A percentile compares a stretch with the other conserved stretches of the same genome.
These are phyloP conservation scores for Drosophila quadrilineata DNA, from an alignment of 1,140 invertebrate genomes.

Conservation along the genomic window DNA sequence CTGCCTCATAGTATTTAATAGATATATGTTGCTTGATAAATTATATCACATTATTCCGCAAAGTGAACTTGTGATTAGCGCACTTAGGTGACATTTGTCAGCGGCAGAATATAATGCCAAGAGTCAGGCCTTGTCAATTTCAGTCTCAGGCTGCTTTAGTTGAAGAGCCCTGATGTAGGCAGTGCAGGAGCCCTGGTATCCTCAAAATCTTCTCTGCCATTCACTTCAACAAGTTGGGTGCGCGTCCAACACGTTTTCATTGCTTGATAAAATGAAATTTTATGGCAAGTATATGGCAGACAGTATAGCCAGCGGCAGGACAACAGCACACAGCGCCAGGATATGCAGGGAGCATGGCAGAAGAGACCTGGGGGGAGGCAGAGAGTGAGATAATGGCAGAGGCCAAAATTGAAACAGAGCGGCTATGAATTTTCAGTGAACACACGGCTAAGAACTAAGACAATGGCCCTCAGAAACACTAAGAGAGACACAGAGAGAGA, in stretches of 20 bases:
- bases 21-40: too few relatives aligned
- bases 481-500: not conserved
- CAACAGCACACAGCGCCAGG: too few relatives aligned
- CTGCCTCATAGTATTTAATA: too few relatives aligned
- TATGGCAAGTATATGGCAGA: conserved; percentile 47
- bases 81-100: too few relatives aligned
- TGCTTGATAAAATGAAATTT: conserved; percentile 78
- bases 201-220: not conserved
- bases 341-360: not conserved
- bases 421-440: conserved; percentile 71
- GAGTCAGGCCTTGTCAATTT: too few relatives aligned
- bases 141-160: too few relatives aligned
- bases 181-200: not conserved
- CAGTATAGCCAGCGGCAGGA: not conserved
- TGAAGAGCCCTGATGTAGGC: too few relatives aligned
- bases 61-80: too few relatives aligned
- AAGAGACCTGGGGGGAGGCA: not conserved
- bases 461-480: conserved; percentile 46
- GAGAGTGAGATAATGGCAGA: conserved; percentile 15
- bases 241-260: conserved; percentile 66
- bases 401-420: conserved; percentile 76
- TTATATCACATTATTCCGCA: too few relatives aligned
- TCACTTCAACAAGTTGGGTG: not conserved
- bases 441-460: conserved; percentile 44
- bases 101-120: too few relatives aligned